Conservation (phyloP, 1,140 invertebrate genomes). For the Drosophila nebulosa region DNA sequence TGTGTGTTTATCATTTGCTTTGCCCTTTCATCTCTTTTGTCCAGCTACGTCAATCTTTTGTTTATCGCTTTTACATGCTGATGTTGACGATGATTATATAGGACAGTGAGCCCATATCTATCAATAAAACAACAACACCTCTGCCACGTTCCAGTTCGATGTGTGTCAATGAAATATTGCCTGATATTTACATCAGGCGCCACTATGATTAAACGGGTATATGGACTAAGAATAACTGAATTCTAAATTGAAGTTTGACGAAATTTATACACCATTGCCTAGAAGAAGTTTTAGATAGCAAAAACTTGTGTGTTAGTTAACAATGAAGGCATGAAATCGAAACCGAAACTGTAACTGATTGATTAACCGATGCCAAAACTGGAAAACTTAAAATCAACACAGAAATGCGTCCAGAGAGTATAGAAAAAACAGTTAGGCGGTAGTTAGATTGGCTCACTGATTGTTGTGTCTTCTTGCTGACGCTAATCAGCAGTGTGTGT, state of each 20-base stretch:
- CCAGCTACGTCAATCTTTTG: constrained; percentile 27
- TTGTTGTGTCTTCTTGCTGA: constrained; percentile 20
- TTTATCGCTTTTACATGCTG: constrained; percentile 23
- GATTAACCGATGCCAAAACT: neutral
- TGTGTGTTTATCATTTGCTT: no score
- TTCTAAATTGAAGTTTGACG: neutral
- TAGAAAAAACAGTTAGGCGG: neutral
- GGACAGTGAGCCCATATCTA: constrained; percentile 29
- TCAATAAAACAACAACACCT: constrained; percentile 39
- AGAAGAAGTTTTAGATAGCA: neutral
- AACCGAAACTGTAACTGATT: neutral
- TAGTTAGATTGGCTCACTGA: neutral
- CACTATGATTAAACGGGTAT: neutral
- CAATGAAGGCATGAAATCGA: neutral
- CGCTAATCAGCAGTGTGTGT: constrained; percentile 32
- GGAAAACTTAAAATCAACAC: no score
- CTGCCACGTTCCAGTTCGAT: constrained; percentile 20
- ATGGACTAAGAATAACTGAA: neutral
- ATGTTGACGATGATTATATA: constrained; percentile 2
- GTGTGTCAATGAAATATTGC: constrained; percentile 14
- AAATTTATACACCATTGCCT: neutral
- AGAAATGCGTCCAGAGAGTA: neutral
- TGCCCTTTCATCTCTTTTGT: neutral
- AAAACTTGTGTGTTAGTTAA: no score
- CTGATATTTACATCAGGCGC: constrained; percentile 48